phyloP scores from a whole-genome alignment of 2,797 vertebrate genomes.

The Phoeniculus purpureus region DNA sequence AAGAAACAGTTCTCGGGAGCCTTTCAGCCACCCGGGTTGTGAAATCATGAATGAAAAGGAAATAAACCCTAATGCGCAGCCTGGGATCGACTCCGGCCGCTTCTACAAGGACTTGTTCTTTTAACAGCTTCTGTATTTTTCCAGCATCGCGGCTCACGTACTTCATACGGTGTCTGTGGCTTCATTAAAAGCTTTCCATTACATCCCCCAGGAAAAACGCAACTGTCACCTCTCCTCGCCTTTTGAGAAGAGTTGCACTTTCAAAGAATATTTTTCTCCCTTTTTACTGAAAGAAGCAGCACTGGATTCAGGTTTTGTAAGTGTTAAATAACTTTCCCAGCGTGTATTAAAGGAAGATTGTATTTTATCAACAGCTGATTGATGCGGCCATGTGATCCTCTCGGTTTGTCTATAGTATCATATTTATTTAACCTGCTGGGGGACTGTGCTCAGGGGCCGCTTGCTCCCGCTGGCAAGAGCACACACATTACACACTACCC shows the following conservation, averaged over 20 bases:
- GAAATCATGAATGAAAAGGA: conserved; percentile 46
- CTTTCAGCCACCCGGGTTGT: conserved; percentile 8
- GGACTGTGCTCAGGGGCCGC: conserved; percentile 88
- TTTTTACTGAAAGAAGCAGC: conserved; percentile 63
- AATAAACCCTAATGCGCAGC: conserved; percentile 34
- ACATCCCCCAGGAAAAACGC: conserved; percentile 33
- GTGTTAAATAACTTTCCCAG: conserved; percentile 97
- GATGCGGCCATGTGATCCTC: conserved; percentile 93
- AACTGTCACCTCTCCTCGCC: conserved; percentile 37
- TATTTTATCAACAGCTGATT: conserved; percentile 92
- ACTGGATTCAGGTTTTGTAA: conserved; percentile 78
- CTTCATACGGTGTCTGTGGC: conserved; percentile 18
- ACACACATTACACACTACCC: conserved; percentile 92
- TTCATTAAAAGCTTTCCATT: conserved; percentile 54
- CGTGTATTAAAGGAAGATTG: conserved; percentile 93
- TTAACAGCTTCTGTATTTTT: conserved; percentile 18
- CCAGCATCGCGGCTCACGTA: not conserved
- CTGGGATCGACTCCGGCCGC: conserved; percentile 30
- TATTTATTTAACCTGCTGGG: conserved; percentile 99
- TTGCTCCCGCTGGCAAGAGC: conserved; percentile 90
- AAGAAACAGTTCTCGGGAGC: conserved; percentile 19
- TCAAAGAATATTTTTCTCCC: conserved; percentile 53
- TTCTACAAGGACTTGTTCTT: conserved; percentile 35
- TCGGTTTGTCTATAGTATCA: conserved; percentile 91
- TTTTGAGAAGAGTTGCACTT: conserved; percentile 75